Base-by-base conservation (phyloP, 2,797 vertebrate genomes). In the Psittacula echo region DNA sequence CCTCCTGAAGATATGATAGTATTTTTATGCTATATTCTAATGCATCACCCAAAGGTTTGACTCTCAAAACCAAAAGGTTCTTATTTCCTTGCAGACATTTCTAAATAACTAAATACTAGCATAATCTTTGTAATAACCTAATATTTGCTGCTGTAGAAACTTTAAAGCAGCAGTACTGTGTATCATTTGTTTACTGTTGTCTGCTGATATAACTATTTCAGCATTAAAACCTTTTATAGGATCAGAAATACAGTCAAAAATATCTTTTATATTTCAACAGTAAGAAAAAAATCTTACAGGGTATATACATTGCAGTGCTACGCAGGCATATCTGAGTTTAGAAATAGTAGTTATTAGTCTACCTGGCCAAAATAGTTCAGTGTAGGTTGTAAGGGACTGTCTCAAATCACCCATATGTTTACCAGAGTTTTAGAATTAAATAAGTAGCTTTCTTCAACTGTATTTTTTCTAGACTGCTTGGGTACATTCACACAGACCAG, bases 31-130 rank as follows among this genome's bases (percentile, higher is more conserved):
- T 41, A 30, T 74, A 45, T 23, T 79, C 41, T 86, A 48, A 74
- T 58, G 11, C 27, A 47, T 90, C 56, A 77, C 27, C 90, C 41
- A 42, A 95, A 96, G 29, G 45, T 85, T 32, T 72, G 48, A 30
- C 56, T 81, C n/a, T 91, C 54, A 89, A 86, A 96, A 82, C 24
- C 29, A 85, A 93, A 96, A 92, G 13, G 24, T 93, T 96, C 83
- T 64, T 68, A 42, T 95, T 96, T 90, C 50, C 41, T 97, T 84
- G 60, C n/a, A 95, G 85, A 50, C 51, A 94, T 96, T 97, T 96
- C 60, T 68, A 96, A 95, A 79, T 93, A 96, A 95, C 94, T 94
- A 96, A 93, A 89, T 94, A 84, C 74, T 94, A 90, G 65, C 68
- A 68, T 51, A 62, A 65, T 72, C 51, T 93, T 94, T 95, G 39